A percentile compares a stretch with the other conserved stretches of the same genome.
Evolutionary conservation across 1,140 invertebrate genomes (phyloP).

Genomic region (Homarus americanus): DNA sequence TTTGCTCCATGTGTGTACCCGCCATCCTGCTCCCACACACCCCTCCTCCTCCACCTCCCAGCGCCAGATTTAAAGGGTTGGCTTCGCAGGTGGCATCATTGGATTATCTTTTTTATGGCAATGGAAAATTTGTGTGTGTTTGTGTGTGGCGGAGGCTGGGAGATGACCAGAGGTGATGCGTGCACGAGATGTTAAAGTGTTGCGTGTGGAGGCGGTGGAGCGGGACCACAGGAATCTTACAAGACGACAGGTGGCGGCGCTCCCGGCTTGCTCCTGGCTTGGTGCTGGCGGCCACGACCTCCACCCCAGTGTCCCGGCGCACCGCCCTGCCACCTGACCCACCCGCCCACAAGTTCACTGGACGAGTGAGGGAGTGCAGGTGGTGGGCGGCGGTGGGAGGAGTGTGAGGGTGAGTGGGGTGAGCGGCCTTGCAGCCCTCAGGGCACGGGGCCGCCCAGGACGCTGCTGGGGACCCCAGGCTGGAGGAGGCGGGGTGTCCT

Average conservation of each 20-base stretch:
- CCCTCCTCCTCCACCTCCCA: neutral
- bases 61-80: neutral
- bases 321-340: slow-evolving; percentile 22
- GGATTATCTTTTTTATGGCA: neutral
- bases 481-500: slow-evolving; percentile 5
- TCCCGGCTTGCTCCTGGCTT: slow-evolving; percentile 21
- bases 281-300: slow-evolving; percentile 50
- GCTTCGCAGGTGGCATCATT: neutral
- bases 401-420: too few relatives aligned
- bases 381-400: slow-evolving; percentile 4
- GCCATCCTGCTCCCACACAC: neutral
- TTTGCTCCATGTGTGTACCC: neutral
- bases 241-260: slow-evolving; percentile 61
- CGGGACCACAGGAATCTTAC: slow-evolving; percentile 58
- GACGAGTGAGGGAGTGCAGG: slow-evolving; percentile 19
- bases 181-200: slow-evolving; percentile 1
- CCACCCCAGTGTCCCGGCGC: neutral
- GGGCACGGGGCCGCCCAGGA: slow-evolving; percentile 33
- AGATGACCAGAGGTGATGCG: neutral
- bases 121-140: neutral
- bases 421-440: slow-evolving; percentile 32
- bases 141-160: neutral
- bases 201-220: slow-evolving; percentile 29
- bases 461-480: slow-evolving; percentile 9
- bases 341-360: slow-evolving; percentile 40